phyloP scores from a whole-genome alignment of 1,140 invertebrate species.

The Trigoniulus corallinus region DNA sequence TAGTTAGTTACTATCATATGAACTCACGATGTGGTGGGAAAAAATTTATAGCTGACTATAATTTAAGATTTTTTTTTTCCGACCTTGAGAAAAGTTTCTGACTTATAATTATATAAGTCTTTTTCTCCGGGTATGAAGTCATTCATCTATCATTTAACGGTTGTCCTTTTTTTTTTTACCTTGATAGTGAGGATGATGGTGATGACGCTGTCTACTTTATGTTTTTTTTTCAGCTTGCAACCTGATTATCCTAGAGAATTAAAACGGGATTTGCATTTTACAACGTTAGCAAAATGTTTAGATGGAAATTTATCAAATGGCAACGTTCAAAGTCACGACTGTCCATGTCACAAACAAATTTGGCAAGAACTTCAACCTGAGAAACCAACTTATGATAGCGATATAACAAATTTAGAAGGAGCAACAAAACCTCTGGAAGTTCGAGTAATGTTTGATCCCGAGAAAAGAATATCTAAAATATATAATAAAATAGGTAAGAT shows the following conservation, averaged over 20 bases:
- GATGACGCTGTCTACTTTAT: no score
- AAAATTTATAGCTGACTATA: no score
- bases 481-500: slow-evolving; percentile 16
- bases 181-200: no score
- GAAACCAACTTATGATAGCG: not conserved
- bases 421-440: slow-evolving; percentile 12
- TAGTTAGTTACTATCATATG: no score
- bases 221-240: not conserved
- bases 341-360: not conserved
- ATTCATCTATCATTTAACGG: no score
- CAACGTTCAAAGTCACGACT: not conserved
- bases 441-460: slow-evolving; percentile 12
- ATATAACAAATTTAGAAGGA: not conserved
- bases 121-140: no score
- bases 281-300: not conserved
- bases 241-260: not conserved
- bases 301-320: no score
- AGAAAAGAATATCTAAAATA: slow-evolving; percentile 4
- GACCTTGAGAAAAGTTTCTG: no score
- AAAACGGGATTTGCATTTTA: not conserved
- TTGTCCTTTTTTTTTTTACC: no score
- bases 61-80: no score
- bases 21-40: no score
- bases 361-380: not conserved
- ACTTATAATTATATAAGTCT: no score